Percentiles rank a stretch among this genome's conserved stretches.
Conservation (phyloP, 2,888 invertebrate genomes). For the Drosophila basisetae region DNA sequence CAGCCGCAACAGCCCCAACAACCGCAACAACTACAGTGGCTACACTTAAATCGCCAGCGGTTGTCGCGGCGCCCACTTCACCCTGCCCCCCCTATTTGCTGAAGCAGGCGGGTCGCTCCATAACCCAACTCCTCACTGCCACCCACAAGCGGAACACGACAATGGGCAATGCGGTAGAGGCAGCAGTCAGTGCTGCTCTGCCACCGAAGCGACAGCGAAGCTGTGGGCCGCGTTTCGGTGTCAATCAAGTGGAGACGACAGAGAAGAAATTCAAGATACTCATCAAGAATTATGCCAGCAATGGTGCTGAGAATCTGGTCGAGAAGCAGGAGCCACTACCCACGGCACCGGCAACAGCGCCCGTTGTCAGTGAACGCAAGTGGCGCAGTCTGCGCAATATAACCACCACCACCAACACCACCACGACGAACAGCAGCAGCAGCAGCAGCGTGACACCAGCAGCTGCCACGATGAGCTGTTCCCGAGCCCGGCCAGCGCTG, state of each 20-base stretch:
- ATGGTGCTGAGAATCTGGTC: constrained; percentile 33
- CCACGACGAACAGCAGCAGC: not conserved
- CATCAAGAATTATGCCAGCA: constrained; percentile 67
- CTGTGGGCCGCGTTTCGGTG: constrained; percentile 77
- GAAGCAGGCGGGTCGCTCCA: constrained; percentile 73
- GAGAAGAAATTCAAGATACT: constrained; percentile 73
- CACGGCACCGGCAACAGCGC: constrained; percentile 48
- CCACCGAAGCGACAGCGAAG: constrained; percentile 79
- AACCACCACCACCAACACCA: constrained; percentile 27
- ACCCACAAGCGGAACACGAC: constrained; percentile 55
- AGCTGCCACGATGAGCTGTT: constrained; percentile 10
- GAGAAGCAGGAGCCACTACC: constrained; percentile 47
- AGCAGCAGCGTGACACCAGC: constrained; percentile 7
- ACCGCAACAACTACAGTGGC: not conserved
- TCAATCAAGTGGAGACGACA: constrained; percentile 38
- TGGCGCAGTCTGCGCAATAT: constrained; percentile 70
- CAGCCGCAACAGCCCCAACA: not conserved
- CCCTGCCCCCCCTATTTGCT: constrained; percentile 66
- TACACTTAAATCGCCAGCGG: constrained; percentile 33
- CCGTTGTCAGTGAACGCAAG: constrained; percentile 59
- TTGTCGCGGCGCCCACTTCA: constrained; percentile 26
- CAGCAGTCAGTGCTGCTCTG: constrained; percentile 27
- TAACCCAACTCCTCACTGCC: constrained; percentile 66
- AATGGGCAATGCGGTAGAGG: constrained; percentile 26
- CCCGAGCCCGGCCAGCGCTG: constrained; percentile 35